These are phyloP conservation scores for Cydia amplana DNA, from an alignment of 1,140 invertebrate species.

Conservation along the genomic window DNA sequence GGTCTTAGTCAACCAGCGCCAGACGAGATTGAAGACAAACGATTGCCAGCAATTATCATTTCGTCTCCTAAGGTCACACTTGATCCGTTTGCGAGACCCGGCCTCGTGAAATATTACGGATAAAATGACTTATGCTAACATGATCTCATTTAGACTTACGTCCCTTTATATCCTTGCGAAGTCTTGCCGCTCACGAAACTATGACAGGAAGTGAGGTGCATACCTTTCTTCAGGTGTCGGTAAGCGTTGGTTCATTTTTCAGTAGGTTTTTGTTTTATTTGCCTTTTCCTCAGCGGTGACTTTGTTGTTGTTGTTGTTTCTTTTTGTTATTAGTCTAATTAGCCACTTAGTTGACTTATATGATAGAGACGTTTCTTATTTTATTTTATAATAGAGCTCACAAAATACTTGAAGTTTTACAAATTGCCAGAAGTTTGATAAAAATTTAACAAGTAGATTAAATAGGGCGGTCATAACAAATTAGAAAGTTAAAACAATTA, in stretches of 20 bases:
- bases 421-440: too few relatives aligned
- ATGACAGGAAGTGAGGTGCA: constrained; percentile 68
- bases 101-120: constrained; percentile 49
- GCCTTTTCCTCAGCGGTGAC: neutral
- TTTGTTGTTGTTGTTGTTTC: constrained; percentile 9
- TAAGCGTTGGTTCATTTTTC: constrained; percentile 44
- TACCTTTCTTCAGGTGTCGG: constrained; percentile 64
- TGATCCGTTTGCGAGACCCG: constrained; percentile 55
- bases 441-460: too few relatives aligned
- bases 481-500: too few relatives aligned
- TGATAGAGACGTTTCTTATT: too few relatives aligned
- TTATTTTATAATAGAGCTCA: too few relatives aligned
- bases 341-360: neutral
- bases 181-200: constrained; percentile 62
- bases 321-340: neutral
- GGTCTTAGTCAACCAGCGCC: constrained; percentile 45
- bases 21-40: constrained; percentile 53
- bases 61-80: constrained; percentile 68
- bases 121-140: constrained; percentile 53
- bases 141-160: constrained; percentile 50
- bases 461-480: too few relatives aligned
- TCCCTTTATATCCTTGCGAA: constrained; percentile 42
- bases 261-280: constrained; percentile 29
- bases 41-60: constrained; percentile 65
- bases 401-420: too few relatives aligned